Evolutionary conservation across 1,140 invertebrate genomes (phyloP).

Genomic region (Kradibia gibbosae): DNA sequence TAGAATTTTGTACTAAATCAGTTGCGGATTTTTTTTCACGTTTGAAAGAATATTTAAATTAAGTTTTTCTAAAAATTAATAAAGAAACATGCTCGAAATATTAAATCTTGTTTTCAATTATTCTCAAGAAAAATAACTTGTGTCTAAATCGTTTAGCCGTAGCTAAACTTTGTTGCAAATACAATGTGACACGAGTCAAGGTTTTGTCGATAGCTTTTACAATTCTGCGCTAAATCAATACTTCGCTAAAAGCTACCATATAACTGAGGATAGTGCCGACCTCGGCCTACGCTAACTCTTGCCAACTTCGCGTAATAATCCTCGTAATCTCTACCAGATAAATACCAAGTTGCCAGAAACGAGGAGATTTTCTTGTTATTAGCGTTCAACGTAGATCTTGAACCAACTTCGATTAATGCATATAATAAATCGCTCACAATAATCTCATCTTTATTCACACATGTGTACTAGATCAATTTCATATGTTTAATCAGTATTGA

Average conservation of each 20-base stretch:
- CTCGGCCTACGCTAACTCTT: slow-evolving; percentile 20
- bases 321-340: slow-evolving; percentile 21
- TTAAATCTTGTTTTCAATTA: neutral
- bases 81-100: too few species aligned
- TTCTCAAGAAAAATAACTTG: neutral
- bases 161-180: neutral
- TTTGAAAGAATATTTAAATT: too few species aligned
- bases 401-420: too few species aligned
- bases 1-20: too few species aligned
- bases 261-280: neutral
- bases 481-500: too few species aligned
- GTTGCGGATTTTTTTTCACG: too few species aligned
- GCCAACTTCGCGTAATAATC: slow-evolving; percentile 44
- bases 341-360: slow-evolving; percentile 33
- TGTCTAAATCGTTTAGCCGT: neutral
- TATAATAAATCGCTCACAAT: too few species aligned
- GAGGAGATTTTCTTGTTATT: slow-evolving; percentile 31
- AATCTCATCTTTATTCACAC: too few species aligned
- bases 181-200: slow-evolving; percentile 13
- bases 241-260: slow-evolving; percentile 26
- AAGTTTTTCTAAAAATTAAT: too few species aligned
- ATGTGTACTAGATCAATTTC: too few species aligned
- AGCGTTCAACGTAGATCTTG: slow-evolving; percentile 17
- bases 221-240: slow-evolving; percentile 38
- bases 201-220: slow-evolving; percentile 40